A percentile compares a stretch with the other conserved stretches of the same genome.
phyloP scores from a whole-genome alignment of 2,113 vertebrate species.

The Copsychus sechellarum region DNA sequence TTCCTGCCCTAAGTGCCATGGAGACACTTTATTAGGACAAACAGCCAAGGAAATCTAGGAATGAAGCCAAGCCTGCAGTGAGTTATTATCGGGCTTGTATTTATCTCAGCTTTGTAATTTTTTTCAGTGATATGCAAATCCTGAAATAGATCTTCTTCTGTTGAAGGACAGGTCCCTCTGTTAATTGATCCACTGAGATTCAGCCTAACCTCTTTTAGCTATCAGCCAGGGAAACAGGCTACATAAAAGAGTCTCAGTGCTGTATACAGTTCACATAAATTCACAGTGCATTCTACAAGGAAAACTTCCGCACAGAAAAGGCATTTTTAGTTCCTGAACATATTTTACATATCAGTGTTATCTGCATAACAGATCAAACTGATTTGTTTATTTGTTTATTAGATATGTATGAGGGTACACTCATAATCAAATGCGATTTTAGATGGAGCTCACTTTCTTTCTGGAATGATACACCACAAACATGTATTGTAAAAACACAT shows the following conservation, averaged over 20 bases:
- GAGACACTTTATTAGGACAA: slow-evolving; percentile 89
- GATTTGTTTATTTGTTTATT: slow-evolving; percentile 80
- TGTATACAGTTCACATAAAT: slow-evolving; percentile 76
- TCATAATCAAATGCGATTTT: slow-evolving; percentile 70
- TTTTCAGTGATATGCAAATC: slow-evolving; percentile 91
- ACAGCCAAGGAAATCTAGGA: slow-evolving; percentile 90
- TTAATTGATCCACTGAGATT: slow-evolving; percentile 95
- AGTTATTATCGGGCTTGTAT: slow-evolving; percentile 90
- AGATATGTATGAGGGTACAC: slow-evolving; percentile 59
- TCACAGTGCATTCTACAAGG: slow-evolving; percentile 65
- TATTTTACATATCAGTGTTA: slow-evolving; percentile 61
- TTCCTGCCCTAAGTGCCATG: slow-evolving; percentile 86
- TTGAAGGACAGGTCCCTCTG: slow-evolving; percentile 90
- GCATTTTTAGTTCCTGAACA: slow-evolving; percentile 64
- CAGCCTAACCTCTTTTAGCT: slow-evolving; percentile 82
- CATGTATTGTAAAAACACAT: slow-evolving; percentile 69
- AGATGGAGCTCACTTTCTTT: slow-evolving; percentile 58
- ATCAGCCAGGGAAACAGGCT: slow-evolving; percentile 77
- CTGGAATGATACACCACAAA: slow-evolving; percentile 32
- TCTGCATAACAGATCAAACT: slow-evolving; percentile 72
- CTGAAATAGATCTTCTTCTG: slow-evolving; percentile 83
- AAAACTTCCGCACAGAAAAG: slow-evolving; percentile 57
- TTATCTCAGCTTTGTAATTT: slow-evolving; percentile 86
- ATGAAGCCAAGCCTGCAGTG: slow-evolving; percentile 88
- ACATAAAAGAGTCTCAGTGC: slow-evolving; percentile 79